These are phyloP conservation scores for Trypoxylon attenuatum DNA, from an alignment of 2,888 invertebrate genomes.

Conservation along the genomic window DNA sequence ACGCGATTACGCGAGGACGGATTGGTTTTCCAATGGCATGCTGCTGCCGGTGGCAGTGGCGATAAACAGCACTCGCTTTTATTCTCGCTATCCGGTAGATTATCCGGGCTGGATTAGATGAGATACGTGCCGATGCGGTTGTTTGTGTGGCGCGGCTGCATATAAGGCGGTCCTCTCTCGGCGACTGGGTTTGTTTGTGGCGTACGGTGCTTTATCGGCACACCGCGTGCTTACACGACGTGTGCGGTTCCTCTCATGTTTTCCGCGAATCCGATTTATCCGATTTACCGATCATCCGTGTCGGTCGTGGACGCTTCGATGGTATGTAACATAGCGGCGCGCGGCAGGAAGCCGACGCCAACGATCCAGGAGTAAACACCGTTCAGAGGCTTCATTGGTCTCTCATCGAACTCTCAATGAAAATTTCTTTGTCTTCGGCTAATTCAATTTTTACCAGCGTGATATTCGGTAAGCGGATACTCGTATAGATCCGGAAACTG, in stretches of 20 bases:
- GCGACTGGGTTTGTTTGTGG: constrained; percentile 32
- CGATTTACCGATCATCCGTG: constrained; percentile 21
- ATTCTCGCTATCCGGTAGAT: constrained; percentile 31
- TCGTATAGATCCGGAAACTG: too few species aligned
- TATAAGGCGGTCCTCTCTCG: constrained; percentile 13
- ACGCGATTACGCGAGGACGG: not conserved
- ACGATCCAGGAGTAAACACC: too few species aligned
- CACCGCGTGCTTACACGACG: constrained; percentile 15
- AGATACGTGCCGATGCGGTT: constrained; percentile 5
- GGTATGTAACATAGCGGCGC: not conserved
- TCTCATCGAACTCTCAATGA: too few species aligned
- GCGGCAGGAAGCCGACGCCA: too few species aligned
- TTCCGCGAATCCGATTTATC: constrained; percentile 48
- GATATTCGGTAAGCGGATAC: too few species aligned
- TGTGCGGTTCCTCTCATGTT: constrained; percentile 40
- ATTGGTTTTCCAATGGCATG: not conserved
- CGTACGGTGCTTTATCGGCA: constrained; percentile 50
- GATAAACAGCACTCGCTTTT: constrained; percentile 6
- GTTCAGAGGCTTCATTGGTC: too few species aligned
- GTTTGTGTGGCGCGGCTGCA: constrained; percentile 3
- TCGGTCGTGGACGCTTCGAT: not conserved
- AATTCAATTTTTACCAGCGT: too few species aligned
- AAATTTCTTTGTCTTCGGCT: too few species aligned
- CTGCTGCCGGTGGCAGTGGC: constrained; percentile 6
- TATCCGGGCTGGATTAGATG: constrained; percentile 28